Evolutionary conservation across 1,140 invertebrate genomes (phyloP).

Genomic region (Cydia pomonella): DNA sequence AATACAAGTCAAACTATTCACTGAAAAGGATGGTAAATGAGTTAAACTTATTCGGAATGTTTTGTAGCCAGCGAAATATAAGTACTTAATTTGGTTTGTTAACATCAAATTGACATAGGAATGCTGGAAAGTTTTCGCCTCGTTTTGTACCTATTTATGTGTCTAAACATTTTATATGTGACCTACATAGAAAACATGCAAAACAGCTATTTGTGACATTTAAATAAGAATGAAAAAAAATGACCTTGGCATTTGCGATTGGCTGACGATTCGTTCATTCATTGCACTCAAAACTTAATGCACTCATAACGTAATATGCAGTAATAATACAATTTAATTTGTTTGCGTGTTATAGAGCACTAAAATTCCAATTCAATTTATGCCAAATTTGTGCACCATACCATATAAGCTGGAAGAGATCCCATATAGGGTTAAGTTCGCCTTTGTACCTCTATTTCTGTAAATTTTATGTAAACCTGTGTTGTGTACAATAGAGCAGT

Average conservation of each 20-base stretch:
- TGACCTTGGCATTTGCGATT: slow-evolving; percentile 17
- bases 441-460: too few species aligned
- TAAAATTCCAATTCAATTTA: slow-evolving; percentile 1
- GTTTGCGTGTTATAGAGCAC: background rate
- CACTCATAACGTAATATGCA: slow-evolving; percentile 18
- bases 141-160: background rate
- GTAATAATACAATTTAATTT: slow-evolving; percentile 18
- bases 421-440: too few species aligned
- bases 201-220: background rate
- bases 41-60: too few species aligned
- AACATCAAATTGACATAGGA: too few species aligned
- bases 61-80: too few species aligned
- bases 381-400: too few species aligned
- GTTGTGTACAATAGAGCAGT: too few species aligned
- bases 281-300: background rate
- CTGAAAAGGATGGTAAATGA: too few species aligned
- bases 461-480: too few species aligned
- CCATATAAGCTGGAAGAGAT: too few species aligned
- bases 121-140: background rate
- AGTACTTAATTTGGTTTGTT: too few species aligned
- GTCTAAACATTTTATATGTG: background rate
- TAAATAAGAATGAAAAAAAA: slow-evolving; percentile 13
- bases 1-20: too few species aligned
- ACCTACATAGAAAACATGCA: background rate
- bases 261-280: background rate